phyloP scores from a whole-genome alignment of 2,888 invertebrate genomes.

The Pandemis heparana region DNA sequence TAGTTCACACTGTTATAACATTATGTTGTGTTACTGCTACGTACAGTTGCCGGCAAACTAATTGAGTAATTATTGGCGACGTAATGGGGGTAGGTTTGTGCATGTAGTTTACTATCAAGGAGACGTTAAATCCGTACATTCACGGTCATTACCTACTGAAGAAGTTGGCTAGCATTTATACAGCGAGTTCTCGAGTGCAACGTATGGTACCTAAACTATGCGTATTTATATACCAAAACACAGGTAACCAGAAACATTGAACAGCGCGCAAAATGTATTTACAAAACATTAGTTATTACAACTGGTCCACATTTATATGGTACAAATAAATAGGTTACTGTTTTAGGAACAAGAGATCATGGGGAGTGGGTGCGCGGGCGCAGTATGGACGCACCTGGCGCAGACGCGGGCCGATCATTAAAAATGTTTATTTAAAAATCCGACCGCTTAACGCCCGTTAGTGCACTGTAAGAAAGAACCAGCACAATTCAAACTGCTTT shows the following conservation, averaged over 20 bases:
- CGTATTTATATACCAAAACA: neutral
- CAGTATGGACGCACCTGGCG: slow-evolving; percentile 83
- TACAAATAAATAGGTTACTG: slow-evolving; percentile 72
- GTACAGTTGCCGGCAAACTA: too few species aligned
- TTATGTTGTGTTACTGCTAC: too few species aligned
- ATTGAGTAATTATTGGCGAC: too few species aligned
- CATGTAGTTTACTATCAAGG: too few species aligned
- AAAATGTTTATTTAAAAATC: slow-evolving; percentile 86
- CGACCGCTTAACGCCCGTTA: slow-evolving; percentile 80
- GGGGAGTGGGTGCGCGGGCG: slow-evolving; percentile 59
- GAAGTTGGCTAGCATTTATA: too few species aligned
- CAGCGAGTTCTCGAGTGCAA: too few species aligned
- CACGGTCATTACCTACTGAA: too few species aligned
- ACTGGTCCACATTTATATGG: slow-evolving; percentile 45
- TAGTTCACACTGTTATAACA: too few species aligned
- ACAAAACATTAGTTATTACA: slow-evolving; percentile 43
- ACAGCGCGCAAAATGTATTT: slow-evolving; percentile 27
- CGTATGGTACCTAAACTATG: too few species aligned
- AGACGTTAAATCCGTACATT: too few species aligned
- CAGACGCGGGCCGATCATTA: slow-evolving; percentile 83
- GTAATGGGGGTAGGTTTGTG: too few species aligned
- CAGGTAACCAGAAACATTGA: neutral
- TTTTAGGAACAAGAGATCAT: slow-evolving; percentile 80
- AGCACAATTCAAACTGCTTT: slow-evolving; percentile 49
- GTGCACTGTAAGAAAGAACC: slow-evolving; percentile 61